phyloP scores from a whole-genome alignment of 1,140 invertebrate genomes.

The Hyles euphorbiae region DNA sequence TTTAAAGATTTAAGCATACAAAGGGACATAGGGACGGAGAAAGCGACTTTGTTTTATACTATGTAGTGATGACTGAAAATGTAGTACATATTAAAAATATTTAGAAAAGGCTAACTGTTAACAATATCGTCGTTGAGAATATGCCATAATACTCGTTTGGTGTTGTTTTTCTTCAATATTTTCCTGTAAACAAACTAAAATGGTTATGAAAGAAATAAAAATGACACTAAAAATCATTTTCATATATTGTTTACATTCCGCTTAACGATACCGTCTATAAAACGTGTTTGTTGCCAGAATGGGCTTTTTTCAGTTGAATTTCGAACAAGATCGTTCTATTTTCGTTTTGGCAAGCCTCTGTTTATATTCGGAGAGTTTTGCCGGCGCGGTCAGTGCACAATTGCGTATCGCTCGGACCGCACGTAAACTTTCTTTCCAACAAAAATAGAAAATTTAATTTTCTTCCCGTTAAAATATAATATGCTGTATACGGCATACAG shows the following conservation, averaged over 20 bases:
- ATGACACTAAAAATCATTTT: too few species aligned
- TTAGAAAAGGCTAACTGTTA: not conserved
- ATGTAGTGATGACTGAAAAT: too few species aligned
- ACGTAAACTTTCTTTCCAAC: conserved; percentile 21
- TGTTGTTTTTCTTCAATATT: not conserved
- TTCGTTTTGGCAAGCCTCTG: conserved; percentile 41
- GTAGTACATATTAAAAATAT: too few species aligned
- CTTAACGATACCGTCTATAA: too few species aligned
- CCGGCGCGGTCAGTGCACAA: conserved; percentile 13
- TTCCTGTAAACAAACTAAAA: too few species aligned
- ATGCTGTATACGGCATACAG: conserved; percentile 53
- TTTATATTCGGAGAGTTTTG: conserved; percentile 16
- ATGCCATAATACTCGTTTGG: not conserved
- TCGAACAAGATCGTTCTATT: conserved; percentile 33
- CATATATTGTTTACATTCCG: too few species aligned
- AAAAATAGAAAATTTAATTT: conserved; percentile 8
- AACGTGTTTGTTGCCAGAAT: not conserved
- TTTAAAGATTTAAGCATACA: too few species aligned
- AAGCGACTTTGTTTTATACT: too few species aligned
- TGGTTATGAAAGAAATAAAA: too few species aligned
- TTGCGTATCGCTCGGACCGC: conserved; percentile 1
- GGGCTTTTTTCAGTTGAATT: conserved; percentile 13
- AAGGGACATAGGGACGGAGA: too few species aligned
- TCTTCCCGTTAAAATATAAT: conserved; percentile 30
- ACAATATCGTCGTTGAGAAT: not conserved